These are phyloP conservation scores for Propsilocerus akamusi DNA, from an alignment of 1,140 invertebrate species.

Conservation along the genomic window DNA sequence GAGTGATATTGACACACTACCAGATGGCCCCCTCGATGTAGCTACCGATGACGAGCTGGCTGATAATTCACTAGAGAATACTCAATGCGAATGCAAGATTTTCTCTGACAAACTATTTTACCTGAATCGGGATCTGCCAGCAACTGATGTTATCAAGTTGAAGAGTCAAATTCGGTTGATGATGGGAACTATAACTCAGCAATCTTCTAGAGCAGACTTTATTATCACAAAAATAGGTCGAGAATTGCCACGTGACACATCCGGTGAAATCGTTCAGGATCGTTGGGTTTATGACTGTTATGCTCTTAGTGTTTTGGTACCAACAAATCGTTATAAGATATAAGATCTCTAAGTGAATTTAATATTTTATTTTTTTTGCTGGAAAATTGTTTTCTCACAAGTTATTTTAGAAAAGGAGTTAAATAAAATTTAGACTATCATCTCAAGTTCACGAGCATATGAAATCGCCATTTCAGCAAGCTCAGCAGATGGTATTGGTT, in stretches of 20 bases:
- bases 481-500: conserved; percentile 71
- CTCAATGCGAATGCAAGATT: background rate
- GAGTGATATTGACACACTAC: too few relatives aligned
- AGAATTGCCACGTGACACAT: background rate
- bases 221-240: background rate
- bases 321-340: background rate
- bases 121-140: background rate
- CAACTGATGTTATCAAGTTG: background rate
- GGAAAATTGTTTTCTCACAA: too few relatives aligned
- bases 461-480: conserved; percentile 86
- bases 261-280: background rate
- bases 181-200: background rate
- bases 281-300: background rate
- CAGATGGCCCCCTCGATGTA: too few relatives aligned
- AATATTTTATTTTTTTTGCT: background rate
- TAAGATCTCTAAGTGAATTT: background rate
- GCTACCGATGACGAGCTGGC: background rate
- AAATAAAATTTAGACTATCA: conserved; percentile 75
- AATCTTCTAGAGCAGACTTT: background rate
- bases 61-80: background rate
- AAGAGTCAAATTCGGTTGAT: background rate
- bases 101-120: background rate
- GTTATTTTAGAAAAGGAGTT: too few relatives aligned
- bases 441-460: conserved; percentile 96
- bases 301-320: background rate